Evolutionary conservation across 2,797 vertebrate species (phyloP), one percentile per base, ranked within the genome.

Genomic region (Danio aesculapii): DNA sequence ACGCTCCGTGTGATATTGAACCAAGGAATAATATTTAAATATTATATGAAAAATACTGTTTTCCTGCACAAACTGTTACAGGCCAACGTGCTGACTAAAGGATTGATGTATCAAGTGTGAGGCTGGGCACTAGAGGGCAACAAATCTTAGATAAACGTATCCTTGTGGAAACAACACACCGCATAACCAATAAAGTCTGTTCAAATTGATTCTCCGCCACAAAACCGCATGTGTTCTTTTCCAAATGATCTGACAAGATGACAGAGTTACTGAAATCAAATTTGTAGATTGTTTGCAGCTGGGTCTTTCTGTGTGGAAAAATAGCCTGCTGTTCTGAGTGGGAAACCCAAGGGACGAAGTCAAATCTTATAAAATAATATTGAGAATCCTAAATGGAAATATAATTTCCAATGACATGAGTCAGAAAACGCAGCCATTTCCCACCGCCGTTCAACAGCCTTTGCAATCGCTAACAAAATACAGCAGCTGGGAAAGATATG

Each of bases 121-220:
- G 13, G 41, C 66, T 62, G 58, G 77, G 30, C 77, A 79, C 41
- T 55, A 79, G 77, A 21, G 49, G 77, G 41, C 68, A 79, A 79
- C 75, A 77, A 59, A 77, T 68, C 53, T 49, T 57, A 58, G 6
- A 12, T 13, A 77, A 12, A 55, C 44, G 39, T 71, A 43, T 71
- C 52, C 55, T 47, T 49, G 6, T 46, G 64, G 44, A 67, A 44
- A 19, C 43, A 21, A 44, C 64, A 17, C 47, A 46, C 8, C 16
- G 17, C 19, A 4, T 21, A 74, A 61, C 44, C 57, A 71, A 43
- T 44, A 16, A 55, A 62, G 8, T 53, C 30, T n/a, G 46, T 53
- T 53, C 17, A 53, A 79, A 55, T 53, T 52, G 67, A 63, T 71
- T 71, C 57, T 63, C 49, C 6, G 50, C 49, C 39, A 72, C 19